These are phyloP conservation scores for Teleopsis dalmanni DNA, from an alignment of 1,140 invertebrate species.

Conservation along the genomic window DNA sequence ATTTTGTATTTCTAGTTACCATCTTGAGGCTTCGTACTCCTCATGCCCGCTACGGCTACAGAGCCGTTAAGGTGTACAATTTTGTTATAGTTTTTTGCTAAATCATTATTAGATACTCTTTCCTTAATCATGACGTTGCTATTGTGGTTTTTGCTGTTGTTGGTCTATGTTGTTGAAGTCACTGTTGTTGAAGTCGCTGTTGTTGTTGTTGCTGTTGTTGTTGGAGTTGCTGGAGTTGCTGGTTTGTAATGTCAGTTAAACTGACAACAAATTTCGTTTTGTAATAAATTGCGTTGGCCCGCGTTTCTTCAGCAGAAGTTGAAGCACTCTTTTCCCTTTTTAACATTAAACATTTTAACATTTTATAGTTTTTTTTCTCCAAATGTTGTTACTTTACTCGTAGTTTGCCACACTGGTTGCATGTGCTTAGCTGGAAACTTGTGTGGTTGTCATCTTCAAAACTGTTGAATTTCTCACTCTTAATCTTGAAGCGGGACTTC, in stretches of 20 bases:
- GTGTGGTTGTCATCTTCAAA: constrained; percentile 8
- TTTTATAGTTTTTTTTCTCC: neutral
- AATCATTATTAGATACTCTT: constrained; percentile 8
- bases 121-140: constrained; percentile 6
- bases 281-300: constrained; percentile 11
- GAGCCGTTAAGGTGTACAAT: neutral
- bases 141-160: neutral
- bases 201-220: neutral
- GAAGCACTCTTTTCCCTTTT: neutral
- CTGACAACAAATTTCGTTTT: constrained; percentile 10
- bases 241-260: constrained; percentile 7
- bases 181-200: neutral
- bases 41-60: neutral
- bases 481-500: neutral
- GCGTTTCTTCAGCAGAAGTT: neutral
- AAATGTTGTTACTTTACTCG: neutral
- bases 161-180: neutral
- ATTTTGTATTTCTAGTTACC: neutral
- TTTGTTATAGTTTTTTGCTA: constrained; percentile 2
- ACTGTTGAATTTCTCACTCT: constrained; percentile 10
- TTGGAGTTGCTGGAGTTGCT: neutral
- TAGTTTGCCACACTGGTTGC: no score
- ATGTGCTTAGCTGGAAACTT: neutral
- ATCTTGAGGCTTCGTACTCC: neutral
- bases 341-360: neutral